Base-by-base conservation (phyloP, 2,113 vertebrate species). In the Osmerus eperlanus region DNA sequence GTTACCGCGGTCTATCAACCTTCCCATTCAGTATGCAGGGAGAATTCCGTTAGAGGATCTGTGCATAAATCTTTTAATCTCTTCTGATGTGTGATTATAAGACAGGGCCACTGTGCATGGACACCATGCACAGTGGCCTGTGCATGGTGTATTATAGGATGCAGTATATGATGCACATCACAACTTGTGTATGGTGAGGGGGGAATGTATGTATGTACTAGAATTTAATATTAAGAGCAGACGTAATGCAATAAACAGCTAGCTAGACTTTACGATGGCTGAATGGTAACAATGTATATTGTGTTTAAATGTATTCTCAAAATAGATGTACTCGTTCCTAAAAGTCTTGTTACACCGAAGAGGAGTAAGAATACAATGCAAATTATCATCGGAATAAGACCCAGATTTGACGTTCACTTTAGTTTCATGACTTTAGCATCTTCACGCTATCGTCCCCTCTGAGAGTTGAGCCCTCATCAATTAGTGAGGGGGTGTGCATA, bases 381-480 rank as follows among this genome's bases (percentile, higher is more conserved):
- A 76, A 47, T 78, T 83, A 74, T 85, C 75, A 75, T 56, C 77
- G 76, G 77, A 78, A 87, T 82, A 72, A 83, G 58, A 83, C 78
- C 83, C 77, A 14, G 85, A 85, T 86, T 85, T 86, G 77, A 88
- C 78, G 78, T 84, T 84, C 81, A 67, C 84, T 79, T 84, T 72
- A 86, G 74, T 84, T 79, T 85, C 87, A 89, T 86, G 83, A 86
- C 84, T 85, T 83, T 54, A 23, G 65, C 79, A 78, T 84, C 73
- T 18, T 79, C 58, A 68, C 85, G 59, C 73, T 84, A 79, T 66
- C 70, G 71, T 75, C 71, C 47, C 71, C 65, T 78, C 84, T 86
- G 86, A 84, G 86, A 81, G 81, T 78, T 78, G 80, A 69, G 72
- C 78, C 78, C 82, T 87, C 84, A 85, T 90, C 82, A 88, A 88